Evolutionary conservation across 2,113 vertebrate species (phyloP), one percentile per base, ranked within the genome.

Genomic region (Thryonomys swinderianus): DNA sequence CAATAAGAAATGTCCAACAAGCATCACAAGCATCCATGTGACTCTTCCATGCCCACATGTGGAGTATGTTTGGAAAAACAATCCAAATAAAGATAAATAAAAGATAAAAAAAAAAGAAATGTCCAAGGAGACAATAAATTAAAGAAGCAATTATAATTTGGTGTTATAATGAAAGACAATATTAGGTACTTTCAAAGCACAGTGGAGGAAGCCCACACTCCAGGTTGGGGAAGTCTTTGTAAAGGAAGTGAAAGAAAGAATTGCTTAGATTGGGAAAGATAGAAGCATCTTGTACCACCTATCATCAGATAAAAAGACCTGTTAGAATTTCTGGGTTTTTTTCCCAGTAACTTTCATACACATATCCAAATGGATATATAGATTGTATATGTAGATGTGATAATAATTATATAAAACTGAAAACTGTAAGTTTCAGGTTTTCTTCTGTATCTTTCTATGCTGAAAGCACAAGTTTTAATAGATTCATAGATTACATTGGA

Each of bases 171-270:
- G 23, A 34, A 30, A 91, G 62, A 40, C 66, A 57, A 20, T 61
- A 53, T 82, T 82, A 81, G 17, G 30, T 51, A 12, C 7, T 92
- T 42, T 79, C 71, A 62, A 69, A 76, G 73, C 53, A 16, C 20
- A 53, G 30, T 37, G 53, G 23, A 57, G 7, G 40, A 32, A 17
- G 4, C 30, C 40, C 69, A 34, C 34, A 34, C 30, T 1, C 4
- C 59, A 64, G 45, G 4, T 0, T 76, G 71, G 37, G 10, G 32
- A 84, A 66, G 59, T 2, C 71, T 93, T 79, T 92, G 40, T 85
- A 66, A 55, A 94, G 27, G 40, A 61, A 25, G 62, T 32, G 73
- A 88, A 87, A 93, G 69, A 71, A 89, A 55, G 84, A 95, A 80
- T 79, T 18, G 7, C 12, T 91, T 69, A 34, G 17, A 21, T 78